Evolutionary conservation across 2,888 invertebrate species (phyloP), one percentile per base, ranked within the genome.

Genomic region (Galerucella pusilla): DNA sequence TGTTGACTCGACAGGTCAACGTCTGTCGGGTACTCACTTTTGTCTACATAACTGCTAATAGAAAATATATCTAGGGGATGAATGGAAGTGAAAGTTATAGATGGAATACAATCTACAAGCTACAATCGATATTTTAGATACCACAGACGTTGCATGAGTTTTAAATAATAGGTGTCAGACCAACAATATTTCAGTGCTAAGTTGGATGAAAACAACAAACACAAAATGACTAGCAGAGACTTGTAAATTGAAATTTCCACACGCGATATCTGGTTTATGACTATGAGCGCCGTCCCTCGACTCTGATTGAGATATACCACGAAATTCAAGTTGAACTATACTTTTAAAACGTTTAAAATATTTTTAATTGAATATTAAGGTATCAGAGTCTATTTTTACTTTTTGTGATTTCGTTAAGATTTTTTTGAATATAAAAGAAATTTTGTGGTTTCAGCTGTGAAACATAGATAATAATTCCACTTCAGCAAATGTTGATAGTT

Each of bases 191-290:
- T 83, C 82, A 82, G 80, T 82, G 82, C 81, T 82, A 52, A 42
- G 83, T 82, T 80, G 83, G 82, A 83, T 83, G 83, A 82, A 84
- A 84, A 83, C 83, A 63, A 75, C 83, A 84, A 84, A 84, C 83
- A 84, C 83, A 84, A 84, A 84, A 85, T 82, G 84, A 84, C 82
- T 81, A 80, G 78, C 77, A 73, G 79, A 77, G 79, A 80, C 73
- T 65, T 72, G 79, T 74, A 80, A 84, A 84, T 84, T 84, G 84
- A 84, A 84, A 83, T 81, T 80, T 82, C 81, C 76, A 80, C 84
- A 84, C 84, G 83, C 84, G 83, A 84, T 84, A 60, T 45, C 60
- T 60, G 66, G 16, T 72, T 72, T 72, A 72, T 49, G 25, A 66
- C 66, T 49, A 9, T 35, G 72, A 72, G 42, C 66, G 63, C 20